Base-by-base conservation (phyloP, 2,888 invertebrate species). In the Cantharis rustica region DNA sequence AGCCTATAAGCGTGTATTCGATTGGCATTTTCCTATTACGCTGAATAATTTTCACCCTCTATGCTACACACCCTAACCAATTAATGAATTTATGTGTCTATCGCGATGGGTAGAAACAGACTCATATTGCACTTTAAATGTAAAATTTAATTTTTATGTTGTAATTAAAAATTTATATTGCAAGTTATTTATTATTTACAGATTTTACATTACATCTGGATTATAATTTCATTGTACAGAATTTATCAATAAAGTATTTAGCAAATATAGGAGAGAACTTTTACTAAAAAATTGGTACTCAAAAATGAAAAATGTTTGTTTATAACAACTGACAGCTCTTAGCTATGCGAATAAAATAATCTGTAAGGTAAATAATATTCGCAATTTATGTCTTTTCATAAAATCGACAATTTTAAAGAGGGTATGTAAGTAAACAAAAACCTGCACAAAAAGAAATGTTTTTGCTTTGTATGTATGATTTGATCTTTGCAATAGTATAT, bases 11-110 rank as follows among this genome's bases (percentile, higher is more conserved):
- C 61, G 76, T 70, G 69, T 68, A 61, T 47, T 64, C 68, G 70
- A 76, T 76, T 76, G 76, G 76, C 76, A 71, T 76, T 76, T 76
- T 76, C 76, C 76, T 68, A 76, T 76, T 76, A 76, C 76, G 75
- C 27, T 63, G 66, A 71, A 71, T 73, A 69, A 73, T 73, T 76
- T 72, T 70, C 75, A 72, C 72, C 72, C 72, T 72, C 72, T 23
- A 16, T 47, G 13, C 68, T 23, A 64, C 64, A 64, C 64, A 66
- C 71, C 74, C 17, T 66, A 73, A 68, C 62, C 61, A 76, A 71
- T 73, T 70, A 69, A 71, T 76, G 71, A 68, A 66, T 74, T 63
- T 26, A 70, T 47, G 47, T 47, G 47, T 47, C 47, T 47, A 47
- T 47, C 47, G 47, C 47, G n/a, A 47, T 47, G 47, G n/a, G 7